phyloP scores from a whole-genome alignment of 2,113 vertebrate species.

The Manacus vitellinus region DNA sequence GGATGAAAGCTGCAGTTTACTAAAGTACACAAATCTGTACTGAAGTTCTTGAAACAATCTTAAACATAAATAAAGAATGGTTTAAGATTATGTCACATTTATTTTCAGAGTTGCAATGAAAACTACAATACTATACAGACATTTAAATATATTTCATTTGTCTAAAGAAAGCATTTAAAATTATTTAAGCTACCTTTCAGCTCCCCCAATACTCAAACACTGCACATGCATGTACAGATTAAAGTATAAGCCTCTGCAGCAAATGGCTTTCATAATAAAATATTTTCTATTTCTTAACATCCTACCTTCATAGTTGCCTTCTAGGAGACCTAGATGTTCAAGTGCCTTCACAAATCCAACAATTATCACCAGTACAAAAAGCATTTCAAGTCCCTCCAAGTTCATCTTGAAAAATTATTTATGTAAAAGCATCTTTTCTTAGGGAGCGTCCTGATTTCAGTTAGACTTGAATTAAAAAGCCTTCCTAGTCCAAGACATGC shows the following conservation, averaged over 20 bases:
- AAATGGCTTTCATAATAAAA: slow-evolving; percentile 39
- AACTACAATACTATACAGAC: not conserved
- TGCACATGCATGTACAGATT: not conserved
- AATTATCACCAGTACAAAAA: slow-evolving; percentile 73
- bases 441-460: slow-evolving; percentile 45
- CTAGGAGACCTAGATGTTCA: slow-evolving; percentile 68
- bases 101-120: not conserved
- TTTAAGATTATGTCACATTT: not conserved
- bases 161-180: not conserved
- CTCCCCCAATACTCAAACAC: not conserved
- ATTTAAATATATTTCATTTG: not conserved
- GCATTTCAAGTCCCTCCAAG: slow-evolving; percentile 75
- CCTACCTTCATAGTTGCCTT: slow-evolving; percentile 72
- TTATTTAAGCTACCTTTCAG: slow-evolving; percentile 23
- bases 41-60: slow-evolving; percentile 42
- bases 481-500: slow-evolving; percentile 35
- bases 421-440: slow-evolving; percentile 65
- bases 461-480: slow-evolving; percentile 66
- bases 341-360: slow-evolving; percentile 74
- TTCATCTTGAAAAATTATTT: slow-evolving; percentile 74
- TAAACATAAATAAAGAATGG: not conserved
- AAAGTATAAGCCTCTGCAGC: slow-evolving; percentile 47
- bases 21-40: not conserved
- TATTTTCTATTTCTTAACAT: slow-evolving; percentile 34
- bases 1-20: not conserved